Conservation (phyloP, 1,140 invertebrate genomes). For the Zaprionus camerounensis region DNA sequence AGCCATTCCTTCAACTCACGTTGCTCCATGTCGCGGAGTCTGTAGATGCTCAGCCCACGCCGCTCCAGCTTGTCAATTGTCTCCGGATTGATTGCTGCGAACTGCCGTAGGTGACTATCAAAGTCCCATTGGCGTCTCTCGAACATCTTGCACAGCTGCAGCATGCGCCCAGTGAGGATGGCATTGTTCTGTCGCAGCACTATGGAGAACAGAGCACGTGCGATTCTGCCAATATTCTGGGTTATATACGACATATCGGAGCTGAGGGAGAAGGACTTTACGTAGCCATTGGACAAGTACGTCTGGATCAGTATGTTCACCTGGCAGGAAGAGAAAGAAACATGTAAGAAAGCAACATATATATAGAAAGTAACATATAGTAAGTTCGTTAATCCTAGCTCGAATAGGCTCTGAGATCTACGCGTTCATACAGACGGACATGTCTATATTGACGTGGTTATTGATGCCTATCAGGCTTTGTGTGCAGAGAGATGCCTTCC, state of each 20-base stretch:
- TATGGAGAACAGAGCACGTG: constrained; percentile 97
- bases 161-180: constrained; percentile 92
- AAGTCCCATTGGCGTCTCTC: constrained; percentile 95
- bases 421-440: no score
- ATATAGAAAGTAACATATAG: no score
- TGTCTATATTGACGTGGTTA: no score
- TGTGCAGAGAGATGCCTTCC: no score
- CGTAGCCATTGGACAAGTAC: constrained; percentile 91
- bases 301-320: constrained; percentile 97
- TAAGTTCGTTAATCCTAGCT: no score
- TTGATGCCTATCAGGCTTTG: no score
- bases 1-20: constrained; percentile 93
- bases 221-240: constrained; percentile 96
- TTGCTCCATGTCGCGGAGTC: constrained; percentile 93
- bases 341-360: not conserved
- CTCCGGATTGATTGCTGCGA: constrained; percentile 90
- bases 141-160: constrained; percentile 95
- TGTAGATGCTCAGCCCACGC: constrained; percentile 89
- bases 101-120: constrained; percentile 94
- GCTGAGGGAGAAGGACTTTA: constrained; percentile 95
- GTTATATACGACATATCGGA: constrained; percentile 97
- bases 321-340: constrained; percentile 12
- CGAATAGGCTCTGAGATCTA: no score
- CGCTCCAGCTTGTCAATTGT: constrained; percentile 93
- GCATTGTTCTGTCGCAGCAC: constrained; percentile 95